Evolutionary conservation across 2,797 vertebrate species (phyloP).

Genomic region (Ciconia nigra): DNA sequence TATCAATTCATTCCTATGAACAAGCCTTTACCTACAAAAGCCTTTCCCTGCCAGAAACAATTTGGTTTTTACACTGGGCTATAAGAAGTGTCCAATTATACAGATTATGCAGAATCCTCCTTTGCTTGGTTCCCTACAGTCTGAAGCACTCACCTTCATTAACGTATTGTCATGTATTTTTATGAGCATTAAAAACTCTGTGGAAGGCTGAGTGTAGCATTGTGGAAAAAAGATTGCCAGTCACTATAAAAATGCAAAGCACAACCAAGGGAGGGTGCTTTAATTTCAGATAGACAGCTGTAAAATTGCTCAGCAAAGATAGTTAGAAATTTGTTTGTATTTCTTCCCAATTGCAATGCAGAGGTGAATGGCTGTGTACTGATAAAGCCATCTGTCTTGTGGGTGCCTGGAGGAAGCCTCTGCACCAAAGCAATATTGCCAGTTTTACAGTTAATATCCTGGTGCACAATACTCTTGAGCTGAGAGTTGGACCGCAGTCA

Average conservation of each 20-base stretch:
- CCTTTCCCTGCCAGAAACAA: not conserved
- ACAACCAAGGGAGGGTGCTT: conserved; percentile 22
- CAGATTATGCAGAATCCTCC: not conserved
- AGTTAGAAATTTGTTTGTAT: conserved; percentile 8
- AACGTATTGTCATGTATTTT: not conserved
- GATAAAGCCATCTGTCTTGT: conserved; percentile 54
- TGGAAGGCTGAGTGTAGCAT: not conserved
- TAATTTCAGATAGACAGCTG: conserved; percentile 36
- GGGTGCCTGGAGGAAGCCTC: conserved; percentile 21
- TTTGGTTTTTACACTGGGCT: not conserved
- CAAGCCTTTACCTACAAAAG: not conserved
- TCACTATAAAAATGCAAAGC: conserved; percentile 32
- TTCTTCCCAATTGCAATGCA: conserved; percentile 24
- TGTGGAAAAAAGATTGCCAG: not conserved
- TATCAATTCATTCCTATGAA: not conserved
- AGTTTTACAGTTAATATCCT: conserved; percentile 43
- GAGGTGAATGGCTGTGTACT: conserved; percentile 28
- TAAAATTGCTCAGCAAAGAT: conserved; percentile 41
- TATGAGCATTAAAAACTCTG: not conserved
- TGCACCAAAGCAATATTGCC: conserved; percentile 31
- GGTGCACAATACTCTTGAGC: conserved; percentile 6
- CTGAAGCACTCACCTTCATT: not conserved
- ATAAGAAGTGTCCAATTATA: not conserved
- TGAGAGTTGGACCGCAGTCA: not conserved
- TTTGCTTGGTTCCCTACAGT: not conserved